Evolutionary conservation across 2,797 vertebrate genomes (phyloP).

Genomic region (Liparis tanakae): DNA sequence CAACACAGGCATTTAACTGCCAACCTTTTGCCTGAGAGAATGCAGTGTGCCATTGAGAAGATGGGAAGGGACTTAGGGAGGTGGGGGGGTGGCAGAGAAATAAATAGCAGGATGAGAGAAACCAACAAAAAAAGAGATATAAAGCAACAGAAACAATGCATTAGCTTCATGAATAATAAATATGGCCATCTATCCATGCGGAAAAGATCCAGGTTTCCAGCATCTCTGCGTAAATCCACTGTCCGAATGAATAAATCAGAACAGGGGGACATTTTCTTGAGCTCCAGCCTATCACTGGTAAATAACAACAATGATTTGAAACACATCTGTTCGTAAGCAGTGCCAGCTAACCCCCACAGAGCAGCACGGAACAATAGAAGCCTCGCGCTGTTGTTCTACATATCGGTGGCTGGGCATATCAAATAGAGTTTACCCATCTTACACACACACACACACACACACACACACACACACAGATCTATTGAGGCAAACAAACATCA

Average conservation of each 20-base stretch:
- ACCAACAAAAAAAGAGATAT: constrained; percentile 71
- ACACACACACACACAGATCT: constrained; percentile 45
- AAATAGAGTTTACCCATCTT: constrained; percentile 64
- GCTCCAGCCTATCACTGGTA: constrained; percentile 69
- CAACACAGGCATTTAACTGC: constrained; percentile 85
- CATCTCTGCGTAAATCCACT: constrained; percentile 77
- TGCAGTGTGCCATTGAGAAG: constrained; percentile 52
- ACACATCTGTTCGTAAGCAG: constrained; percentile 68
- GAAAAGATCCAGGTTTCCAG: constrained; percentile 75
- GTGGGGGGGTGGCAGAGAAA: not conserved
- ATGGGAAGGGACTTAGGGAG: constrained; percentile 3
- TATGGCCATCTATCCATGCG: constrained; percentile 69
- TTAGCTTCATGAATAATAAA: constrained; percentile 87
- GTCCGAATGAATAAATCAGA: constrained; percentile 82
- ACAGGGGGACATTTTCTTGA: constrained; percentile 66
- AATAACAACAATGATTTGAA: constrained; percentile 76
- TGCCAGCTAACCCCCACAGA: constrained; percentile 71
- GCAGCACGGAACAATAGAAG: constrained; percentile 72
- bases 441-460: constrained; percentile 22
- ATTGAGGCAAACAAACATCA: constrained; percentile 66
- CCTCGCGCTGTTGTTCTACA: constrained; percentile 71
- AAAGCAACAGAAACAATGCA: constrained; percentile 87
- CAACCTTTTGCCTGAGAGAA: constrained; percentile 84
- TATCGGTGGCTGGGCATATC: constrained; percentile 70
- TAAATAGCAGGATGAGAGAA: constrained; percentile 55